Evolutionary conservation across 2,888 invertebrate genomes (phyloP).

Genomic region (Lycocerus yunnanus): DNA sequence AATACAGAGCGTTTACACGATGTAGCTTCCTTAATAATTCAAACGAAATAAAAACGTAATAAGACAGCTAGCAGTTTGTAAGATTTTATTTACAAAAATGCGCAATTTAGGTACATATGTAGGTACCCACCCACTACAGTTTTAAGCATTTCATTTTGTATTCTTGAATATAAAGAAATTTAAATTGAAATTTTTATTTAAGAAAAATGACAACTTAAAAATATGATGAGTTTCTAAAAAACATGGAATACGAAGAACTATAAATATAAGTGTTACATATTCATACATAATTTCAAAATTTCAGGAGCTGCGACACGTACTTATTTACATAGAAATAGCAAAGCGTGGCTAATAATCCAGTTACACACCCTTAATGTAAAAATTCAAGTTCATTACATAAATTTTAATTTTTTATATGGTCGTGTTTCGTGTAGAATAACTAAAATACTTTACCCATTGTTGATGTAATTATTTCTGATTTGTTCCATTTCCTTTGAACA

Average conservation of each 20-base stretch:
- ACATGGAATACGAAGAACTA: neutral
- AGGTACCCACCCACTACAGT: no score
- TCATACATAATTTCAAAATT: slow-evolving; percentile 14
- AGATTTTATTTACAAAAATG: neutral
- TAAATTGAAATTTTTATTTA: neutral
- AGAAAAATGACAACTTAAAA: neutral
- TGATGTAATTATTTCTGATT: neutral
- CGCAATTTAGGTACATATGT: neutral
- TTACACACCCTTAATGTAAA: slow-evolving; percentile 6
- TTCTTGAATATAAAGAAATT: neutral
- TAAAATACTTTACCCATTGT: neutral
- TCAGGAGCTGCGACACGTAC: slow-evolving; percentile 8
- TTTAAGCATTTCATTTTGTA: neutral
- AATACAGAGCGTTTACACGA: neutral
- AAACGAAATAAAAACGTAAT: neutral
- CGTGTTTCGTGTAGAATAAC: neutral
- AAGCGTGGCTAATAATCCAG: slow-evolving; percentile 13
- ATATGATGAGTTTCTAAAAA: neutral
- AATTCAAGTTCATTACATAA: neutral
- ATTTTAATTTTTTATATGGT: neutral
- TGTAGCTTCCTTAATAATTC: neutral
- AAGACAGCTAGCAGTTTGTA: neutral
- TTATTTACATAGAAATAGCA: slow-evolving; percentile 18
- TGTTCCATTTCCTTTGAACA: neutral
- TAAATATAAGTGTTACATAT: slow-evolving; percentile 8